phyloP scores from a whole-genome alignment of 1,140 invertebrate species.

The Macrobrachium rosenbergii region DNA sequence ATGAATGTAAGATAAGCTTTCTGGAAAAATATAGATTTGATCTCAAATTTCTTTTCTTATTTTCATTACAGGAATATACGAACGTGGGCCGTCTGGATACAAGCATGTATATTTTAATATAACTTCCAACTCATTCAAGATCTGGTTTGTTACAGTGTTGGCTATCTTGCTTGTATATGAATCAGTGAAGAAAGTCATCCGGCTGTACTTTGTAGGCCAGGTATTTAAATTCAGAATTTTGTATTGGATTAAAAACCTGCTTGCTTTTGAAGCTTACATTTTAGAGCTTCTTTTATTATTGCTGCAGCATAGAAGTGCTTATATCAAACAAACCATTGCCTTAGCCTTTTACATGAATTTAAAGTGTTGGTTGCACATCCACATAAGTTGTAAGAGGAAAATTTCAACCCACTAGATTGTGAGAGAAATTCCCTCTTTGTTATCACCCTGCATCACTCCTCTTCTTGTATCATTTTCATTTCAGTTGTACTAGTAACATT shows the following conservation, averaged over 20 bases:
- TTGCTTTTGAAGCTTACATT: background rate
- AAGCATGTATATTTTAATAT: constrained; percentile 90
- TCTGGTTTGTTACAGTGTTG: constrained; percentile 80
- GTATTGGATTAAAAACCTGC: background rate
- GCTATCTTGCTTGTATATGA: constrained; percentile 81
- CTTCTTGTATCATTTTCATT: no score
- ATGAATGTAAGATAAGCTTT: background rate
- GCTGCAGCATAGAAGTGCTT: no score
- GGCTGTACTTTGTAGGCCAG: constrained; percentile 73
- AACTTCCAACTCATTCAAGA: constrained; percentile 81
- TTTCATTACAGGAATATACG: constrained; percentile 76
- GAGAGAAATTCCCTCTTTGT: no score
- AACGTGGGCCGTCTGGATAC: constrained; percentile 80
- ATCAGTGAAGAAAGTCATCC: constrained; percentile 77
- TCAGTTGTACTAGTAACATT: no score
- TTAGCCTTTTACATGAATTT: no score
- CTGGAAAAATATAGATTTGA: background rate
- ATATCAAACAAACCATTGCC: no score
- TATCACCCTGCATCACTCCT: no score
- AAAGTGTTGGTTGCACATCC: no score
- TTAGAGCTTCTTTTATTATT: no score
- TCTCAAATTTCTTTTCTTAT: constrained; percentile 50
- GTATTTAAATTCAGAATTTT: constrained; percentile 2
- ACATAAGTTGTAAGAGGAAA: no score
- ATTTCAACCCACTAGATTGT: no score